phyloP scores from a whole-genome alignment of 2,888 invertebrate species.

The Stramonita haemastoma region DNA sequence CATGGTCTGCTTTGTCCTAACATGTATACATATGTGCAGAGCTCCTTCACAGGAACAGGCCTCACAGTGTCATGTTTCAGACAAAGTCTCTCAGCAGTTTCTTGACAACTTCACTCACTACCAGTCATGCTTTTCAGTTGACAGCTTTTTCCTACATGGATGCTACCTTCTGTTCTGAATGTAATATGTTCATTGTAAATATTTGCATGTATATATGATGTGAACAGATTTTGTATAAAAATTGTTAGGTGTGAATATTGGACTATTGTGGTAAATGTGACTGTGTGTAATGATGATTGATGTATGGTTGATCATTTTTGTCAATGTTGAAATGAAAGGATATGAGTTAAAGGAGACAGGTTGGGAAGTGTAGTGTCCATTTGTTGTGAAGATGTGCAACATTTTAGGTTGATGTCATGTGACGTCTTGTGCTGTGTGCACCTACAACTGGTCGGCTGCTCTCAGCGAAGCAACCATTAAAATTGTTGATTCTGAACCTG shows the following conservation, averaged over 20 bases:
- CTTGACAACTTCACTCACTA: not conserved
- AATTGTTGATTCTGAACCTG: not conserved
- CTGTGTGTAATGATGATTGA: not conserved
- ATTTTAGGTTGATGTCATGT: not conserved
- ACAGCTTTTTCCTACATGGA: not conserved
- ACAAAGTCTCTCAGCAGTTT: not conserved
- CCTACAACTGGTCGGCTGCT: not conserved
- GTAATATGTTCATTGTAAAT: not conserved
- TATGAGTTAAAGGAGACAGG: too few species aligned
- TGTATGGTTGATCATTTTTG: not conserved
- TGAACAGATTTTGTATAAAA: not conserved
- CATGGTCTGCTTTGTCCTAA: not conserved
- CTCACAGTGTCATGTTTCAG: not conserved
- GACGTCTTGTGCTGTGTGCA: not conserved
- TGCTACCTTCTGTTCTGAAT: not conserved
- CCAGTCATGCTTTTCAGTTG: not conserved
- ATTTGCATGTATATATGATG: not conserved
- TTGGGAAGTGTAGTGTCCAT: not conserved
- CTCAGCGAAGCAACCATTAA: not conserved
- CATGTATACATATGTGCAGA: not conserved
- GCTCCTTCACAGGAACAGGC: not conserved
- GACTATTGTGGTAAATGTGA: not conserved
- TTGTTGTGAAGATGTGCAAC: not conserved
- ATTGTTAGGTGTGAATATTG: not conserved
- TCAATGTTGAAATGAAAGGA: not conserved